Percentiles rank a stretch among this genome's conserved stretches.
Conservation (phyloP, 64 coral and sea anemone species). For the Catalaphyllia jardinei region DNA sequence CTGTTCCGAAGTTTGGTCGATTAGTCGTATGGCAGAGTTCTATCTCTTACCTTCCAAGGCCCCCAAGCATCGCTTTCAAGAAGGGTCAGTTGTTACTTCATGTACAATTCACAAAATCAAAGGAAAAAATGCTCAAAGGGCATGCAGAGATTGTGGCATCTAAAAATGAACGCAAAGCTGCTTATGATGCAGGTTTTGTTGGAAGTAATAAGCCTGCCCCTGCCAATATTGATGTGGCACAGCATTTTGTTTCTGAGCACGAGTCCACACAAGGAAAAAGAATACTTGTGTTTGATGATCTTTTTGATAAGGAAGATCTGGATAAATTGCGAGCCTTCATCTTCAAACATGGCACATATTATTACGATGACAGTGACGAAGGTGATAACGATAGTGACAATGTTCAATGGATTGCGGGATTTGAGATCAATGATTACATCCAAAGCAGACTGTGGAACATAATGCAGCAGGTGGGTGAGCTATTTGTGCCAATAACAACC, state of each 20-base stretch:
- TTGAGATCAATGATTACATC: slow-evolving; percentile 82
- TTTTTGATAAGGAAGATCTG: slow-evolving; percentile 89
- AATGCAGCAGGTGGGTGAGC: slow-evolving; percentile 64
- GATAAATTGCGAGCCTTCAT: slow-evolving; percentile 75
- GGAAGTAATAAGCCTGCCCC: slow-evolving; percentile 60
- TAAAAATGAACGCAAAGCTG: slow-evolving; percentile 30
- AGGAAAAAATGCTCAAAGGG: slow-evolving; percentile 71
- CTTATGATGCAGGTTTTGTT: slow-evolving; percentile 65
- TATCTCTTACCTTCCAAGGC: slow-evolving; percentile 73
- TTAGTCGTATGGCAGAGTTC: slow-evolving; percentile 78
- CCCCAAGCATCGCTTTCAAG: slow-evolving; percentile 89
- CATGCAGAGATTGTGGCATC: slow-evolving; percentile 44
- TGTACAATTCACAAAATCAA: slow-evolving; percentile 80
- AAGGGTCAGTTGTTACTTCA: slow-evolving; percentile 79
- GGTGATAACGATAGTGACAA: slow-evolving; percentile 83
- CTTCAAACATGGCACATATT: slow-evolving; percentile 90
- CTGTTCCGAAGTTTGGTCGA: slow-evolving; percentile 80
- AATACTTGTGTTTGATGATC: slow-evolving; percentile 93
- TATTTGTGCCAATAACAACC: not conserved
- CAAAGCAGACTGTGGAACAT: slow-evolving; percentile 87
- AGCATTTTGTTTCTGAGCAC: slow-evolving; percentile 50
- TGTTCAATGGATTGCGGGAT: slow-evolving; percentile 98
- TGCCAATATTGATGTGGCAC: slow-evolving; percentile 40
- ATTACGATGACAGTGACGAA: slow-evolving; percentile 94
- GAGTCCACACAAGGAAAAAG: slow-evolving; percentile 73